Conservation (phyloP, 2,888 invertebrate species). For the Drosophila pegasa region DNA sequence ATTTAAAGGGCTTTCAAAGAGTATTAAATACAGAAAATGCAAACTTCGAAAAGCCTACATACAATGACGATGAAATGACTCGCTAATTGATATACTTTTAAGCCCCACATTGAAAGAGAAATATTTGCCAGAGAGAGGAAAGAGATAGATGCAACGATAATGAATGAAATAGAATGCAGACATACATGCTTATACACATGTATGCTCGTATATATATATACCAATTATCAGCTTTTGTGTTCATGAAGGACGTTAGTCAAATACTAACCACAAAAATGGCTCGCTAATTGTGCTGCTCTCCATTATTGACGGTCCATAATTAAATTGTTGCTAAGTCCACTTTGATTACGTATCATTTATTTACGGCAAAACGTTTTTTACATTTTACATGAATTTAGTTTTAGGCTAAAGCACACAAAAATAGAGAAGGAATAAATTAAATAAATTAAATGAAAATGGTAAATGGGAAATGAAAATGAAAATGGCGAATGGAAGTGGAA, state of each 20-base stretch:
- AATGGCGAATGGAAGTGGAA: neutral
- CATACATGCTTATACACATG: too few species aligned
- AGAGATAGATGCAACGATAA: too few species aligned
- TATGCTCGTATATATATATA: neutral
- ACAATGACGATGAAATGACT: neutral
- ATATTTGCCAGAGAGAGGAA: neutral
- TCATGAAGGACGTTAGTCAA: neutral
- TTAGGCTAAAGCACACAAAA: neutral
- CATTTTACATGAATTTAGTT: slow-evolving; percentile 5
- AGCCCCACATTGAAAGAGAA: neutral
- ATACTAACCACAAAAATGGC: neutral
- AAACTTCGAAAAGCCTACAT: neutral
- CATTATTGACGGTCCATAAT: slow-evolving; percentile 3
- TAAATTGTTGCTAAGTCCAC: slow-evolving; percentile 9
- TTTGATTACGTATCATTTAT: slow-evolving; percentile 16
- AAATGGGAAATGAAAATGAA: neutral
- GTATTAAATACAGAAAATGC: neutral
- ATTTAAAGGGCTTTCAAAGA: neutral
- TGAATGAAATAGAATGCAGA: neutral
- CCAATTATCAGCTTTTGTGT: neutral
- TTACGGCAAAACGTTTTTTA: slow-evolving; percentile 2
- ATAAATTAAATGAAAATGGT: neutral
- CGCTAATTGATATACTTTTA: neutral
- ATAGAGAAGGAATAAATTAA: neutral
- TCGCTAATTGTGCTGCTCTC: slow-evolving; percentile 3